Percentiles rank a stretch among this genome's conserved stretches.
Evolutionary conservation across 2,888 invertebrate species (phyloP).

Genomic region (Geophilus truncorum): DNA sequence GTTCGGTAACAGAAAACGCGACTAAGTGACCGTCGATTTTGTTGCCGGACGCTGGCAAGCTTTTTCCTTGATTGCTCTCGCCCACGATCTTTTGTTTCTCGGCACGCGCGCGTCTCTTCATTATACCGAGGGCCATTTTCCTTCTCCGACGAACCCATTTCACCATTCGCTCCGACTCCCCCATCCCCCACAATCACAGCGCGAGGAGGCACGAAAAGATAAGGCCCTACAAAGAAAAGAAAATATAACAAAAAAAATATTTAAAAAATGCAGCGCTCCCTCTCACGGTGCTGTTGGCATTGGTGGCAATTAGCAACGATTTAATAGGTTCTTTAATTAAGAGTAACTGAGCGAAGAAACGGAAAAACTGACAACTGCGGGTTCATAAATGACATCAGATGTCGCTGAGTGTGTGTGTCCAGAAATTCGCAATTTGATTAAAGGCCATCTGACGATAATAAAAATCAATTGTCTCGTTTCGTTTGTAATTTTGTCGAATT

Average conservation of each 20-base stretch:
- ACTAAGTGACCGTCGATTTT: background rate
- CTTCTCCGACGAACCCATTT: constrained; percentile 32
- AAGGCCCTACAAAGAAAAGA: constrained; percentile 23
- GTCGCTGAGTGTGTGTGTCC: too few relatives aligned
- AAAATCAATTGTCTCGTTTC: background rate
- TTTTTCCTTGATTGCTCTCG: constrained; percentile 20
- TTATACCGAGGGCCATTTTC: constrained; percentile 29
- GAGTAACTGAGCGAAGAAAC: constrained; percentile 34
- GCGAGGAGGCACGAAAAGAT: constrained; percentile 28
- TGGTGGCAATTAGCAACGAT: constrained; percentile 35
- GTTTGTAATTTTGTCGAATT: background rate
- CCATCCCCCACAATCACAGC: constrained; percentile 29
- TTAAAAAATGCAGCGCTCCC: background rate
- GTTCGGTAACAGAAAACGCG: constrained; percentile 11
- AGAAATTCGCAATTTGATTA: too few relatives aligned
- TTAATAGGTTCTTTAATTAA: constrained; percentile 36
- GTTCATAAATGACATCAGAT: constrained; percentile 25
- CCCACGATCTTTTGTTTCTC: constrained; percentile 11
- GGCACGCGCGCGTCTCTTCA: constrained; percentile 15
- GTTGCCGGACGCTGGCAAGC: background rate
- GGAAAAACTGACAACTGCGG: background rate
- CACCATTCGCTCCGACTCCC: background rate
- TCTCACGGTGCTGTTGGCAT: constrained; percentile 26
- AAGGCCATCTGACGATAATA: background rate
- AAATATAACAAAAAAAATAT: background rate